Conservation (phyloP, 2,888 invertebrate genomes). For the Tiphia femorata region DNA sequence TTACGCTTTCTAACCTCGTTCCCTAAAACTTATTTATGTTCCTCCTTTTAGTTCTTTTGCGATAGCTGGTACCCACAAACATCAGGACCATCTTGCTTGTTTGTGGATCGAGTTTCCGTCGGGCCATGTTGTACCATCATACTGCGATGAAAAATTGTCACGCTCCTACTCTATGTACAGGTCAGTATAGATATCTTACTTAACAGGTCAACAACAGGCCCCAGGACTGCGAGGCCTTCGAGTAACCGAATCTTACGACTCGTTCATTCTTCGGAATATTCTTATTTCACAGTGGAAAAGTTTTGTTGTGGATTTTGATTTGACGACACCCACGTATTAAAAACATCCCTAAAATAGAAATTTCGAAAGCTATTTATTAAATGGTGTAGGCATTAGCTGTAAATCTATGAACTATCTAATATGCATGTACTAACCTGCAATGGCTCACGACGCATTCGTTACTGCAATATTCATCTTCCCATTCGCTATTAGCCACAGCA, state of each 20-base stretch:
- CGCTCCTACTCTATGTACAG: constrained; percentile 39
- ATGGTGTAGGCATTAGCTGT: too few relatives aligned
- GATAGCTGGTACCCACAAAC: too few relatives aligned
- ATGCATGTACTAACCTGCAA: constrained; percentile 86
- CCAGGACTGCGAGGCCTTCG: constrained; percentile 39
- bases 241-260: constrained; percentile 33
- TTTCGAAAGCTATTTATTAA: background rate
- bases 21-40: constrained; percentile 14
- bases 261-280: constrained; percentile 24
- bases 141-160: constrained; percentile 16
- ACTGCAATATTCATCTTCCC: constrained; percentile 98
- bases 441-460: constrained; percentile 97
- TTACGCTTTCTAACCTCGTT: constrained; percentile 7
- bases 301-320: constrained; percentile 85
- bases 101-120: constrained; percentile 8
- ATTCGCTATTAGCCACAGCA: constrained; percentile 91
- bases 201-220: constrained; percentile 47
- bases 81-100: background rate
- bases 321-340: constrained; percentile 89
- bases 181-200: constrained; percentile 49
- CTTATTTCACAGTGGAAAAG: constrained; percentile 85
- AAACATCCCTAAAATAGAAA: constrained; percentile 82
- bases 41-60: background rate
- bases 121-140: constrained; percentile 11
- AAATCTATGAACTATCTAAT: too few relatives aligned